Conservation (phyloP, 2,113 vertebrate species). For the human (Homo sapiens) region GRCh38 chr2:102984001-102984500, state of each 20-base stretch:
- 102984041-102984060: not conserved
- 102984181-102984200: slow-evolving; percentile 79
- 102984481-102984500: not conserved
- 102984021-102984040: slow-evolving; percentile 46
- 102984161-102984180: slow-evolving; percentile 71
- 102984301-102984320: not conserved
- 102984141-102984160: slow-evolving; percentile 66
- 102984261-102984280: slow-evolving; percentile 66
- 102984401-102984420: not conserved
- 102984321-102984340: not conserved
- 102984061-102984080: slow-evolving; percentile 64
- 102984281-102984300: slow-evolving; percentile 72
- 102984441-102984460: not conserved
- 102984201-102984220: slow-evolving; percentile 79
- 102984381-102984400: not conserved
- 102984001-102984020: slow-evolving; percentile 26
- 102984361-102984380: not conserved
- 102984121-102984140: slow-evolving; percentile 64
- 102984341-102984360: not conserved
- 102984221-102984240: slow-evolving; percentile 68
- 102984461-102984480: too few relatives aligned
- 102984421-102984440: not conserved
- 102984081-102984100: slow-evolving; percentile 73
- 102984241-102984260: slow-evolving; percentile 66
- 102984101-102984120: slow-evolving; percentile 73